phyloP scores from a whole-genome alignment of 2,888 invertebrate species.

The Oscheius sp. region DNA sequence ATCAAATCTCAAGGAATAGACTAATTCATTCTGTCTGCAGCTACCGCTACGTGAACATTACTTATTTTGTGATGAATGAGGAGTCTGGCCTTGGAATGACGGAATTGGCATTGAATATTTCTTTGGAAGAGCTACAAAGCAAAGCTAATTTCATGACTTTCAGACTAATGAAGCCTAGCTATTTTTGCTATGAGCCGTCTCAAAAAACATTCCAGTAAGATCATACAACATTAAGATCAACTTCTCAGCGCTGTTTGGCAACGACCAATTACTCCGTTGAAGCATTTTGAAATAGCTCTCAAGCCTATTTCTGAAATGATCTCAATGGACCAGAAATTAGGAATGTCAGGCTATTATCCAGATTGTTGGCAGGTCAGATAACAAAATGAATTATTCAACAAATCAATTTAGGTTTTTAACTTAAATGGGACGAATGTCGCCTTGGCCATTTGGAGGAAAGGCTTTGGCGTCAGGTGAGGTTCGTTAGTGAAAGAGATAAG shows the following conservation, averaged over 20 bases:
- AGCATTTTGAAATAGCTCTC: conserved; percentile 49
- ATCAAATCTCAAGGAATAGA: neutral
- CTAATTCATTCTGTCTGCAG: conserved; percentile 33
- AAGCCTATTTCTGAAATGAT: conserved; percentile 45
- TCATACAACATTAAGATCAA: neutral
- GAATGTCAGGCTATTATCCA: conserved; percentile 48
- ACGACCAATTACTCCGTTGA: conserved; percentile 31
- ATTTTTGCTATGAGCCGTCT: conserved; percentile 19
- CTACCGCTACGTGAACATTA: conserved; percentile 20
- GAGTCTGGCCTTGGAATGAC: conserved; percentile 22
- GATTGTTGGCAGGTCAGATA: conserved; percentile 48
- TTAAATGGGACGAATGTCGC: conserved; percentile 30
- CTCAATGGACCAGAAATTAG: conserved; percentile 35
- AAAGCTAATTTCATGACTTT: conserved; percentile 22
- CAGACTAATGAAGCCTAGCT: conserved; percentile 22
- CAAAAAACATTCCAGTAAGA: conserved; percentile 17
- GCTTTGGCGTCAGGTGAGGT: conserved; percentile 49
- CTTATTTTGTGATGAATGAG: conserved; percentile 32
- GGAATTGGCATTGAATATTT: conserved; percentile 30
- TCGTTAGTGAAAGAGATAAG: neutral
- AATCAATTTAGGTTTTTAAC: conserved; percentile 6
- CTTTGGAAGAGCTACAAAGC: conserved; percentile 28
- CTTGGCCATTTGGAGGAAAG: conserved; percentile 57
- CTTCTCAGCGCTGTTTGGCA: conserved; percentile 14
- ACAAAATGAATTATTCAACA: neutral